These are phyloP conservation scores for Lagorchestes hirsutus DNA, from an alignment of 2,797 vertebrate species.

Conservation along the genomic window DNA sequence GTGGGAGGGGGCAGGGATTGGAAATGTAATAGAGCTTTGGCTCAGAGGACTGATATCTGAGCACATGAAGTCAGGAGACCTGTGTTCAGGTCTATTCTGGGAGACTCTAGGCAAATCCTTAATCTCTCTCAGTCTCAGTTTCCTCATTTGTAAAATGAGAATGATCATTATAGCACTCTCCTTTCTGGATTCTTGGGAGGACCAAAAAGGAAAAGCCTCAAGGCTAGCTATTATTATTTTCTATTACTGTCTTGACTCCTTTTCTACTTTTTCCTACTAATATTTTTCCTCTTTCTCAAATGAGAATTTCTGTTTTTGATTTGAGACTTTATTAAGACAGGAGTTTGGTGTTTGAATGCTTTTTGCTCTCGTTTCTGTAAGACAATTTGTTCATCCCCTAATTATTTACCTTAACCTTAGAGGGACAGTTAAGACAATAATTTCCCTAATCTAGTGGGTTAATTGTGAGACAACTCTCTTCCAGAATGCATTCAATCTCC, in stretches of 20 bases:
- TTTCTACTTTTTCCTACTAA: slow-evolving; percentile 24
- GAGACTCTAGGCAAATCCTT: not conserved
- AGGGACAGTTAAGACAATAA: not conserved
- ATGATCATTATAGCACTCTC: not conserved
- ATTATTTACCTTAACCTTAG: not conserved
- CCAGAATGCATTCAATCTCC: not conserved
- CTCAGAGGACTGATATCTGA: not conserved
- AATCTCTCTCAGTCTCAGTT: not conserved
- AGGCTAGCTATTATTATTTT: not conserved
- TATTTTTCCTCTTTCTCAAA: not conserved
- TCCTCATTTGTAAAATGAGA: not conserved
- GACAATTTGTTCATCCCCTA: not conserved
- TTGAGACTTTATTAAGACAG: not conserved
- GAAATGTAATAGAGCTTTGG: slow-evolving; percentile 33
- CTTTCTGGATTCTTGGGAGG: not conserved
- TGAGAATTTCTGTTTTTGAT: slow-evolving; percentile 44
- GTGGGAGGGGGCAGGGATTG: too few relatives aligned
- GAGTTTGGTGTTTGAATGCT: not conserved
- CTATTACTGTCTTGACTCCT: not conserved
- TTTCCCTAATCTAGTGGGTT: not conserved
- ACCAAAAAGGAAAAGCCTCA: not conserved
- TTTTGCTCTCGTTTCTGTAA: not conserved
- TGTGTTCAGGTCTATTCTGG: not conserved
- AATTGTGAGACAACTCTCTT: not conserved
- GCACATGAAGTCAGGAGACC: not conserved